A percentile compares a stretch with the other conserved stretches of the same genome.
Evolutionary conservation across 2,113 vertebrate genomes (phyloP).

Genomic region (Chaetodon trifascialis): DNA sequence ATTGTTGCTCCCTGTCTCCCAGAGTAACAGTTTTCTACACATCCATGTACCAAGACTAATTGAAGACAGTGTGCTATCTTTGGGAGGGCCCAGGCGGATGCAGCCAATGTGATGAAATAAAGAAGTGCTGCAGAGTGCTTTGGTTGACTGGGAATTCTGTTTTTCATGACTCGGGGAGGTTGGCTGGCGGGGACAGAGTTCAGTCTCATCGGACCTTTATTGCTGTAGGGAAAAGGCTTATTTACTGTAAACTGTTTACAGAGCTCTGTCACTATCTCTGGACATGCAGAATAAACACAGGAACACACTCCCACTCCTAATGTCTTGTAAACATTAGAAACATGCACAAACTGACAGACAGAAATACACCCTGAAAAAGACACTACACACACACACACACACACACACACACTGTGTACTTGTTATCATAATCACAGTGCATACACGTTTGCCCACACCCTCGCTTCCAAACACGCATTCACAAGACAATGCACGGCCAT

Average conservation of each 20-base stretch:
- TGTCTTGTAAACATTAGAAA: conserved; percentile 78
- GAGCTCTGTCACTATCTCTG: conserved; percentile 82
- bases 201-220: conserved; percentile 82
- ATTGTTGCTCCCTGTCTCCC: conserved; percentile 59
- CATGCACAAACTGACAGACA: conserved; percentile 67
- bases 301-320: conserved; percentile 83
- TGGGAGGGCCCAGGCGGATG: conserved; percentile 69
- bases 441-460: conserved; percentile 65
- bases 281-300: conserved; percentile 82
- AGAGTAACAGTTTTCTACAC: conserved; percentile 58
- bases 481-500: conserved; percentile 63
- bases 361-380: conserved; percentile 64
- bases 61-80: conserved; percentile 59
- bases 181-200: conserved; percentile 74
- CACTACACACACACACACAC: conserved; percentile 31
- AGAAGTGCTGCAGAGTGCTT: conserved; percentile 70
- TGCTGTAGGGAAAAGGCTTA: conserved; percentile 78
- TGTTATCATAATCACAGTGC: conserved; percentile 71
- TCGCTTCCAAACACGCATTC: conserved; percentile 48
- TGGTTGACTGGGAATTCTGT: conserved; percentile 64
- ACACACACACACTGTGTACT: conserved; percentile 51
- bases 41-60: conserved; percentile 69
- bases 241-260: conserved; percentile 84
- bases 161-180: conserved; percentile 67
- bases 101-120: conserved; percentile 65